Evolutionary conservation across 2,113 vertebrate species (phyloP), one percentile per base, ranked within the genome.

Genomic region (Coptodon rendalli): DNA sequence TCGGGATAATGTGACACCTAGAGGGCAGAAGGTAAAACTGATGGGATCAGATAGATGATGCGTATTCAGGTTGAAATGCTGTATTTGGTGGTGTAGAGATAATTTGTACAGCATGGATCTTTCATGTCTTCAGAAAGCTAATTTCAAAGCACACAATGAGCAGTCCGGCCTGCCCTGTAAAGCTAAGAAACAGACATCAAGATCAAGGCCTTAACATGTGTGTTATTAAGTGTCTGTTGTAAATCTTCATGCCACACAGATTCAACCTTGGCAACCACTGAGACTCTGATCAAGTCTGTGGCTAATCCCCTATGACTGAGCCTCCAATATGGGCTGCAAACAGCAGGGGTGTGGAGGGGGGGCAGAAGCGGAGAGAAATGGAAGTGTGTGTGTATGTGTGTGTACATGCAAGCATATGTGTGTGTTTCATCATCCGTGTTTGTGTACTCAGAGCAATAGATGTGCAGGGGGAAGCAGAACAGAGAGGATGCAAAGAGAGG

Each of bases 261-360:
- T 89, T 84, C 87, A 89, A 92, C 91, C 84, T 78, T 91, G 92
- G 90, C 93, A 88, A 89, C 88, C 36, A 79, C 86, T 85, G 90
- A 89, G 93, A 89, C 88, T 94, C 90, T 91, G 91, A 95, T 96
- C 94, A 94, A 95, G 91, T 95, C 92, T 92, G 89, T 82, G 86
- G 90, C 89, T 95, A 96, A 96, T 96, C 95, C 93, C 80, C 73
- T 79, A 59, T 80, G 91, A 93, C 93, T 94, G 91, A 87, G 88
- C 88, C 91, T 93, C 80, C 89, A 85, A 89, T 91, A 91, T 86
- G 84, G 78, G 88, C 83, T 91, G 78, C 86, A 91, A 89, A 90
- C 86, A 90, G 91, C 84, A 80, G 92, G 83, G 71, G 31, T 59
- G 22, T 27, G 56, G 17, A 9, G 14, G 36, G 29, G 57, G 8